Conservation (phyloP, 1,140 invertebrate species). For the Artemia franciscana region DNA sequence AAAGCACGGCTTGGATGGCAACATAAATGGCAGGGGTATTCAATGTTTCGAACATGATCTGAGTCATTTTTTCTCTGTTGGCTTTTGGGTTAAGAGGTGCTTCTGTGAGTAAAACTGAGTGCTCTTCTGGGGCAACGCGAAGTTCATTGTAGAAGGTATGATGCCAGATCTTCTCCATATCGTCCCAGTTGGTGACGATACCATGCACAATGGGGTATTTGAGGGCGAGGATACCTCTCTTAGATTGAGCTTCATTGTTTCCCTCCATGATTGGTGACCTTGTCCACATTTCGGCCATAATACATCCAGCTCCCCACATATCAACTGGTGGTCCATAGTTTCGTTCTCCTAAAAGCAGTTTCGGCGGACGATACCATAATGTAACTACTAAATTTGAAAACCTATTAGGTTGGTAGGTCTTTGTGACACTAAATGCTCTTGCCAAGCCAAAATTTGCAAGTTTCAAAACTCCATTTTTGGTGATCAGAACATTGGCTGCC, state of each 20-base stretch:
- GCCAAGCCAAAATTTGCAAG: conserved; percentile 81
- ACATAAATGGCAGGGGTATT: no score
- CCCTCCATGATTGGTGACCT: conserved; percentile 41
- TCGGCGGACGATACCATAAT: conserved; percentile 87
- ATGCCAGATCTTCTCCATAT: no score
- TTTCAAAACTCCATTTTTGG: conserved; percentile 81
- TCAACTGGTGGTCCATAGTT: conserved; percentile 93
- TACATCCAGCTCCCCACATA: conserved; percentile 94
- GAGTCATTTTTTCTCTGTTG: no score
- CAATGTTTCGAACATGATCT: no score
- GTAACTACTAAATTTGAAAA: conserved; percentile 83
- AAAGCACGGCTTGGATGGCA: no score
- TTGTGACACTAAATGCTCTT: conserved; percentile 68
- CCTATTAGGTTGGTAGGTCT: conserved; percentile 58
- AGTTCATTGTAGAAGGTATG: no score
- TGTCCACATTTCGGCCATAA: conserved; percentile 99
- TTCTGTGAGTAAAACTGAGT: no score
- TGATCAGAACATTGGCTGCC: conserved; percentile 94
- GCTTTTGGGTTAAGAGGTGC: no score
- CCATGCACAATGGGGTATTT: conserved; percentile 37
- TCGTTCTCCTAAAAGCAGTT: conserved; percentile 63
- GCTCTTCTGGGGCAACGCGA: no score
- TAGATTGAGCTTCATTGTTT: no score
- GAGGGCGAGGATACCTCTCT: conserved; percentile 27
- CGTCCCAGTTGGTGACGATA: no score